Evolutionary conservation across 2,888 invertebrate species (phyloP).

Genomic region (Thereva nobilitata): DNA sequence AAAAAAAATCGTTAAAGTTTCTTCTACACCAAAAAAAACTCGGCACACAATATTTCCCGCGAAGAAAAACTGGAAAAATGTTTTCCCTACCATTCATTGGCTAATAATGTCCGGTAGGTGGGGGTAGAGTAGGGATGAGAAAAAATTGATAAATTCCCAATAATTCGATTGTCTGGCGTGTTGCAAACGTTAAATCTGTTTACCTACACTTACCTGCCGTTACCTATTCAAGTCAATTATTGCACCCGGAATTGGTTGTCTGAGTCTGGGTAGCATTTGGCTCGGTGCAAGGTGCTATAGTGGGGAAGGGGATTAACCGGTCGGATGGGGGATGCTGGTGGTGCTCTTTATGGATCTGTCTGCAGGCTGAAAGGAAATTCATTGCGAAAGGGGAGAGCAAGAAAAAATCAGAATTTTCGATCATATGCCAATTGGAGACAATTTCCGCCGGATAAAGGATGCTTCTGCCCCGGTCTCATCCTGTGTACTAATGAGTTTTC

Average conservation of each 20-base stretch:
- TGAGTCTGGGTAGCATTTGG: background rate
- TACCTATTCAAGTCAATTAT: conserved; percentile 20
- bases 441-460: conserved; percentile 31
- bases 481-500: background rate
- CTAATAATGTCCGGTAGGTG: conserved; percentile 15
- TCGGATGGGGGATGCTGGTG: conserved; percentile 15
- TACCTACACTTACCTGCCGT: background rate
- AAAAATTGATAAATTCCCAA: conserved; percentile 23
- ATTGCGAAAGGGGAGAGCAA: conserved; percentile 20
- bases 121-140: too few species aligned
- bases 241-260: conserved; percentile 30
- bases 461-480: conserved; percentile 24
- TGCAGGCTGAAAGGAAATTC: conserved; percentile 30
- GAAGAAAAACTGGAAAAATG: too few species aligned
- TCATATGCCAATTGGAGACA: conserved; percentile 35
- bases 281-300: too few species aligned
- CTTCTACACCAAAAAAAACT: too few species aligned
- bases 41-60: too few species aligned
- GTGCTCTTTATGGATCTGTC: background rate
- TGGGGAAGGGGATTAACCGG: too few species aligned
- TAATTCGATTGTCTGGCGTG: conserved; percentile 22
- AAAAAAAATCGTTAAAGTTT: too few species aligned
- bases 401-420: conserved; percentile 25
- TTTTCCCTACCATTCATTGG: background rate
- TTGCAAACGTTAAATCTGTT: conserved; percentile 17